Evolutionary conservation across 2,113 vertebrate genomes (phyloP).

Genomic region (Tichodroma muraria): DNA sequence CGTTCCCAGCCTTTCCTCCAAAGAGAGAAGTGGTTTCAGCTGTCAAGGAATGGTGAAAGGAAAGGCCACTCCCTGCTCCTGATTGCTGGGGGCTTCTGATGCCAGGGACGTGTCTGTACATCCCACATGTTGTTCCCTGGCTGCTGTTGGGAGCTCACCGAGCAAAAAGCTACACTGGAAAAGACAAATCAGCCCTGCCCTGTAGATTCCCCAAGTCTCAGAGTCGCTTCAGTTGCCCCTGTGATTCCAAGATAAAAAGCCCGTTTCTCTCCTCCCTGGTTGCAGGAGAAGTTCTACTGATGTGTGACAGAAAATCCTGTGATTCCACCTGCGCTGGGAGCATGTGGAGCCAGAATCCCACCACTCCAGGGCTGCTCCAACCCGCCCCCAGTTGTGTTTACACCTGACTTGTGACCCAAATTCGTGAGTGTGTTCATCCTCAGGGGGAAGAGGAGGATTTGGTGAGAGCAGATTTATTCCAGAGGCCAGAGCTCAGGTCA

Average conservation of each 20-base stretch:
- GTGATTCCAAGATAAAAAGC: not conserved
- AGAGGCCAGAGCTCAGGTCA: not conserved
- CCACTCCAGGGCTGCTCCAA: not conserved
- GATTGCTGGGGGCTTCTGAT: not conserved
- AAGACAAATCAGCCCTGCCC: not conserved
- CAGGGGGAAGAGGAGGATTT: not conserved
- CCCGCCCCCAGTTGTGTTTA: not conserved
- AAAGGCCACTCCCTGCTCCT: not conserved
- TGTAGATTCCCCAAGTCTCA: not conserved
- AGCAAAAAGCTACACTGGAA: fast-evolving
- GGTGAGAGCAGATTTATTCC: not conserved
- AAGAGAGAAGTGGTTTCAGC: not conserved
- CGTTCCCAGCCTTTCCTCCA: not conserved
- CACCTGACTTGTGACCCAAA: not conserved
- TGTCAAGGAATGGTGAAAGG: not conserved
- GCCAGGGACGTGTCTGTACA: fast-evolving
- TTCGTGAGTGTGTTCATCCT: fast-evolving
- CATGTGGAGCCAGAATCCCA: fast-evolving
- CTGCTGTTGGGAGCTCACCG: not conserved
- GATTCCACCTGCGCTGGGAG: not conserved
- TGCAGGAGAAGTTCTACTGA: not conserved
- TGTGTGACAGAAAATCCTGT: not conserved
- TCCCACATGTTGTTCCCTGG: not conserved
- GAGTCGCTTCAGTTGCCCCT: fast-evolving
- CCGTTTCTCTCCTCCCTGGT: not conserved